Conservation (phyloP, 35 echinoderm and acorn worm genomes). For the Diadema setosum region DNA sequence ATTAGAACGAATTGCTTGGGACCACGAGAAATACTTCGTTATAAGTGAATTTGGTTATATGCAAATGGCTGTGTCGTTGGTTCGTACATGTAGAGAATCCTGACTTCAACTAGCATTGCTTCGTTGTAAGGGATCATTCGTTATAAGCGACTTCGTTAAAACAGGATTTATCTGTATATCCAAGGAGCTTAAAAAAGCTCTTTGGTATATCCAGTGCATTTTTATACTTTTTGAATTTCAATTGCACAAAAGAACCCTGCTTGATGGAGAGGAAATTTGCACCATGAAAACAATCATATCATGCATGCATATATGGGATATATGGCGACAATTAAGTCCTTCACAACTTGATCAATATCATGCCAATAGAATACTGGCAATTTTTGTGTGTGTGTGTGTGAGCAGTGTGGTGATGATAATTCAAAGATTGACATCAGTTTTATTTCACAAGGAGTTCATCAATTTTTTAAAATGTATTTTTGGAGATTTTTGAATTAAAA, state of each 20-base stretch:
- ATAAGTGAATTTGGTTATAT: no score
- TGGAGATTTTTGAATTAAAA: background rate
- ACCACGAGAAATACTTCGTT: background rate
- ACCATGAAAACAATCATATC: no score
- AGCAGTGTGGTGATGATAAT: background rate
- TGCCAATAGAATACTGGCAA: background rate
- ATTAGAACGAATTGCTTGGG: background rate
- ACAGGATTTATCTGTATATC: background rate
- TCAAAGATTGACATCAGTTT: background rate
- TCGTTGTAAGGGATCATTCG: no score
- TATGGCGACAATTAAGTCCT: background rate
- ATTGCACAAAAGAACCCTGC: background rate
- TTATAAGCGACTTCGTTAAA: background rate
- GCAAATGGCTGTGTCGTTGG: background rate
- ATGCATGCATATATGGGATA: no score
- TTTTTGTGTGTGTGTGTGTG: background rate
- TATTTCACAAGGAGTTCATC: background rate
- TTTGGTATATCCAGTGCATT: no score
- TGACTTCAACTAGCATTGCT: no score
- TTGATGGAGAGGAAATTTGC: background rate
- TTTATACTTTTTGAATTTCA: background rate
- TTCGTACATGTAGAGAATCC: background rate
- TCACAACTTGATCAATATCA: no score
- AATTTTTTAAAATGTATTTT: background rate
- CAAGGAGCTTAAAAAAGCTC: background rate